Conservation (phyloP, 2,797 vertebrate genomes). For the Fistularia commersonii region DNA sequence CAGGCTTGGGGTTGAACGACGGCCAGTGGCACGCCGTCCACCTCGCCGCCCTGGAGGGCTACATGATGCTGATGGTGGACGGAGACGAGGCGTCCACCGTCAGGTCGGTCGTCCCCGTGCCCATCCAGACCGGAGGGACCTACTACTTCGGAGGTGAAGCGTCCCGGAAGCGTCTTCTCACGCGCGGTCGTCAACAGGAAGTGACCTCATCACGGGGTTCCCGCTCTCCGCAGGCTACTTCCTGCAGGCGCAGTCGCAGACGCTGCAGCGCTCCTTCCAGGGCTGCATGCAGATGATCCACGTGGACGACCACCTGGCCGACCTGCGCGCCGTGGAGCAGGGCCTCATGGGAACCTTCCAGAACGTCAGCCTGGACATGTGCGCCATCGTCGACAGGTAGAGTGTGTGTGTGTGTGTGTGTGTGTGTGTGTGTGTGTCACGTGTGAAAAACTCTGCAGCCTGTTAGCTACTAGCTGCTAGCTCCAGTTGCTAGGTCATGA, state of each 20-base stretch:
- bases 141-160: constrained; percentile 93
- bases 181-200: no score
- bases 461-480: no score
- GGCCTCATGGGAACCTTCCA: constrained; percentile 87
- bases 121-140: constrained; percentile 86
- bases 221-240: constrained; percentile 78
- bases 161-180: background rate
- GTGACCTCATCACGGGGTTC: background rate
- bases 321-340: constrained; percentile 86
- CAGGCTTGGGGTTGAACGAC: constrained; percentile 88
- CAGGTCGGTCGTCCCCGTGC: constrained; percentile 86
- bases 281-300: constrained; percentile 97
- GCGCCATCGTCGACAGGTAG: constrained; percentile 95
- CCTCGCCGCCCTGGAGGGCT: constrained; percentile 88
- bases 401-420: no score
- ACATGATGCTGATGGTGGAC: constrained; percentile 90
- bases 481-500: no score
- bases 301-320: constrained; percentile 88
- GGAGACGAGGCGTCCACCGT: constrained; percentile 94
- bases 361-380: constrained; percentile 96
- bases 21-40: constrained; percentile 95
- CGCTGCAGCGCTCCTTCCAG: constrained; percentile 87
- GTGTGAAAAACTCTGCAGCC: no score
- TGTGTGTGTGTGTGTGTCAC: no score
- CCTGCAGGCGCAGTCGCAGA: constrained; percentile 54